Conservation (phyloP, 2,113 vertebrate genomes). For the Gavia stellata region DNA sequence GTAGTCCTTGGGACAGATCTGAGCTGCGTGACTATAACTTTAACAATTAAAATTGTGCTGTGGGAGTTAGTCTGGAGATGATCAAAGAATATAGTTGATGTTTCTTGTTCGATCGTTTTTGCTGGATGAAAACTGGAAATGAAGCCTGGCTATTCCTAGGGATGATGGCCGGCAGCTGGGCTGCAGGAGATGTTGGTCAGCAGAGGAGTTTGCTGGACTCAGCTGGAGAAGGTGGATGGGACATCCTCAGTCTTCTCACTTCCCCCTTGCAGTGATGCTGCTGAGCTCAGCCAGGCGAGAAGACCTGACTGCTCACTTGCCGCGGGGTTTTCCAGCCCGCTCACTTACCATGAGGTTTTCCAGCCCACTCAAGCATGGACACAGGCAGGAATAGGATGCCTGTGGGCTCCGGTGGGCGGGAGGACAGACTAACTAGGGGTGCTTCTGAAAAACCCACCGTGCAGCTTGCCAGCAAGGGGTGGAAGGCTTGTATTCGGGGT, state of each 20-base stretch:
- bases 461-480: neutral
- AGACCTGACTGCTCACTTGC: neutral
- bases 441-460: neutral
- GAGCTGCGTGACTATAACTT: neutral
- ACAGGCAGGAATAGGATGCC: neutral
- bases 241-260: neutral
- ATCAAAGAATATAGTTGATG: neutral
- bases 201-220: neutral
- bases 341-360: neutral
- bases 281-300: neutral
- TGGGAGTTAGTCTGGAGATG: neutral
- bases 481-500: neutral
- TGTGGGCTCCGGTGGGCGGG: neutral
- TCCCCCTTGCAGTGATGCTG: neutral
- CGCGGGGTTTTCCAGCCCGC: rapidly evolving
- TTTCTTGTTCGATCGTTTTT: neutral
- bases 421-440: neutral
- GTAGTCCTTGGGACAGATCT: neutral
- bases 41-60: neutral
- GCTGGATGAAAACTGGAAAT: neutral
- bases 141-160: neutral
- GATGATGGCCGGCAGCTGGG: too few species aligned
- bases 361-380: neutral
- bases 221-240: neutral
- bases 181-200: neutral